Base-by-base conservation (phyloP, 2,797 vertebrate species). In the Sebastiscus tertius region DNA sequence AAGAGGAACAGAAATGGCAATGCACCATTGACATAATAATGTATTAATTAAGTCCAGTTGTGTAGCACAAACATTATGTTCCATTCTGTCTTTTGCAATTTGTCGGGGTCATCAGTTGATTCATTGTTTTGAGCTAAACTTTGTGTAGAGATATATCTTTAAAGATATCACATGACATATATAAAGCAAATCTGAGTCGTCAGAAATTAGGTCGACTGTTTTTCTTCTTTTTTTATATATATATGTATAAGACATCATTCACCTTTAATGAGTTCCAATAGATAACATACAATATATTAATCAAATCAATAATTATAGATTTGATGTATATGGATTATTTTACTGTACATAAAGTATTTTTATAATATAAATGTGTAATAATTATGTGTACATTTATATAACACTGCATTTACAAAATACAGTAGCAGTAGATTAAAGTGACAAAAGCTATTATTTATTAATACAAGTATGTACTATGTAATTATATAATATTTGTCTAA, bases 181-280 rank as follows among this genome's bases (percentile, higher is more conserved):
- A 54, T 24, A 6, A 27, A 13, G 16, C 0, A 14, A 22, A 56
- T 74, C 33, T 39, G 18, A 65, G 72, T 18, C 6, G 31, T 34
- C 31, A 6, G 1, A n/a, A 42, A 29, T 20, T 12, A 68, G 8
- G 5, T 36, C 7, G 0, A 0, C 3, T 27, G 7, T 18, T 46
- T 46, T 46, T 46, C 6, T 8, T 46, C 16, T 8, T 18, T 18
- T 7, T 7, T 12, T 29, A 24, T 24, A 24, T 24, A n/a, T 39
- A 20, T 11, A 27, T 59, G 26, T 18, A 2, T 26, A 12, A 12
- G 9, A 49, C 11, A 29, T 29, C 1, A n/a, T n/a, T 65, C 10
- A 46, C 5, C 24, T 29, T 29, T 33, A 54, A 13, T 54, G 27
- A 8, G 49, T 69, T 68, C 18, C n/a, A 52, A 68, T 46, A 31